phyloP scores from a whole-genome alignment of 2,888 invertebrate genomes.

The Carcina quercana region DNA sequence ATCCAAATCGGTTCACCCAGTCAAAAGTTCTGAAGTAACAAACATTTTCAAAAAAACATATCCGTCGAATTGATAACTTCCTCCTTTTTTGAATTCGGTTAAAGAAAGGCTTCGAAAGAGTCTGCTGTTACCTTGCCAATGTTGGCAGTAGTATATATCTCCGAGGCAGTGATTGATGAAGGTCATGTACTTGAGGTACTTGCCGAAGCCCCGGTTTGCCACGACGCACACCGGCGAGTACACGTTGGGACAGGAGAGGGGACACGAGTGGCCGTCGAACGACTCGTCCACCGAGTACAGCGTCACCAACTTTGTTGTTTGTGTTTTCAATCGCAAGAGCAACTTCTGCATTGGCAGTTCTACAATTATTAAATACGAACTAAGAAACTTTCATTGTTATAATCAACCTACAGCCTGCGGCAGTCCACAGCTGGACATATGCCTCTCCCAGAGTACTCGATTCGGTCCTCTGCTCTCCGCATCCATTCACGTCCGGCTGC shows the following conservation, averaged over 20 bases:
- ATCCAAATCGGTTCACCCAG: too few species aligned
- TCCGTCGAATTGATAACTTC: too few species aligned
- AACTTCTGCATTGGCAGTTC: not conserved
- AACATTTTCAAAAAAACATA: too few species aligned
- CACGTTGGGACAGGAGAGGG: constrained; percentile 30
- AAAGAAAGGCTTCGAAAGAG: too few species aligned
- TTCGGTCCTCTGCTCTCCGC: too few species aligned
- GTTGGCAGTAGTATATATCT: constrained; percentile 42
- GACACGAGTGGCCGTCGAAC: constrained; percentile 34
- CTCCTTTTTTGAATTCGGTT: too few species aligned
- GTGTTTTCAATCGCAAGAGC: constrained; percentile 1
- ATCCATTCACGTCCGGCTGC: too few species aligned
- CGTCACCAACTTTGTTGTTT: constrained; percentile 14
- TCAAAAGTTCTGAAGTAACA: too few species aligned
- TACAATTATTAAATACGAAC: constrained; percentile 2
- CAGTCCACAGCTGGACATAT: too few species aligned
- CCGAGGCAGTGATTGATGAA: constrained; percentile 46
- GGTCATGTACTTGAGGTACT: constrained; percentile 35
- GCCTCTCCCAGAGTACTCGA: too few species aligned
- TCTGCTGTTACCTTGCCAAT: constrained; percentile 36
- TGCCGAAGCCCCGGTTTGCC: constrained; percentile 32
- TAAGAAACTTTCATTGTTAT: not conserved
- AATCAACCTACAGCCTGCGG: too few species aligned
- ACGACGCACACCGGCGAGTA: constrained; percentile 41
- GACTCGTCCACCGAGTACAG: constrained; percentile 27